These are phyloP conservation scores for Bucco capensis DNA, from an alignment of 2,113 vertebrate genomes.

Conservation along the genomic window DNA sequence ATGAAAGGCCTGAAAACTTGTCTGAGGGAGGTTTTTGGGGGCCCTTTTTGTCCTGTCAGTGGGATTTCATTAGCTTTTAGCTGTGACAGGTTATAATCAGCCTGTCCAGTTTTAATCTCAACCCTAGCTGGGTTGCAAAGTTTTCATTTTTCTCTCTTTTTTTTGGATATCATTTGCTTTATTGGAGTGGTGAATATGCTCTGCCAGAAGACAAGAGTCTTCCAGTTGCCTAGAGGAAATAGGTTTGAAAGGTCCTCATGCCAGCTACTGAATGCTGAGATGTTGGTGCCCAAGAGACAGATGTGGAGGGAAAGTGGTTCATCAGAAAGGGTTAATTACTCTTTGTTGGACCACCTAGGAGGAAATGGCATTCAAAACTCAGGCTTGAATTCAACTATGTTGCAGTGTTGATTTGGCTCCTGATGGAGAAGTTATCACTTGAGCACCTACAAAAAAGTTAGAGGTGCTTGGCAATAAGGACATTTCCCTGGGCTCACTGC, in stretches of 20 bases:
- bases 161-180: not conserved
- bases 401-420: not conserved
- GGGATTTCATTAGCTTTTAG: not conserved
- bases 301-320: not conserved
- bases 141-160: not conserved
- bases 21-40: not conserved
- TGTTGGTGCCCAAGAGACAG: not conserved
- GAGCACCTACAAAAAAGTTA: not conserved
- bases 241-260: not conserved
- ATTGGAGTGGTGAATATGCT: not conserved
- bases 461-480: not conserved
- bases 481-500: fast-evolving
- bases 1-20: not conserved
- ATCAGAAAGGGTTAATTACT: not conserved
- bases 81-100: constrained; percentile 50
- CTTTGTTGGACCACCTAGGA: not conserved
- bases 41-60: not conserved
- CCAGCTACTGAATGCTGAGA: not conserved
- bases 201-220: not conserved
- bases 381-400: not conserved
- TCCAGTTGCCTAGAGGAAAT: no score
- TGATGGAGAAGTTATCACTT: not conserved
- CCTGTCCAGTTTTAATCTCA: constrained; percentile 19
- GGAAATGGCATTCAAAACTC: not conserved
- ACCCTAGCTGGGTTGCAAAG: not conserved